Conservation (phyloP, 1,140 invertebrate genomes). For the Hyposmocoma kahamanoa region DNA sequence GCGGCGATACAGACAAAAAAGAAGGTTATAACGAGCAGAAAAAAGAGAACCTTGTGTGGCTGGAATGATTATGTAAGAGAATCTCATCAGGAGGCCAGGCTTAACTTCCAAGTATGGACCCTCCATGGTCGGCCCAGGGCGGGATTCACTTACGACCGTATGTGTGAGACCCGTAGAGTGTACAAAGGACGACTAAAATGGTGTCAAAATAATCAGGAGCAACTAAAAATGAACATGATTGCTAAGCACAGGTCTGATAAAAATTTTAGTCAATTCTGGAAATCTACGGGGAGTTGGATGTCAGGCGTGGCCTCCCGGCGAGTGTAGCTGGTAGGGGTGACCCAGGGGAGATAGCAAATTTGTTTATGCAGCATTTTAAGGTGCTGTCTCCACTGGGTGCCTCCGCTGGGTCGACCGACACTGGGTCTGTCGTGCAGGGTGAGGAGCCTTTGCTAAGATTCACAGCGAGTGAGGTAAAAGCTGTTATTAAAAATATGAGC, state of each 20-base stretch:
- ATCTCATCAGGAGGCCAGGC: neutral
- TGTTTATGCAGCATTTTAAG: conserved; percentile 1
- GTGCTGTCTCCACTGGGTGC: conserved; percentile 1
- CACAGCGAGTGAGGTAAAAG: neutral
- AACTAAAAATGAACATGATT: conserved; percentile 4
- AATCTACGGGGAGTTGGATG: neutral
- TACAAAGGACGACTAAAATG: too few species aligned
- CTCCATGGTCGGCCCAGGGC: neutral
- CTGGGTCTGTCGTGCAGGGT: neutral
- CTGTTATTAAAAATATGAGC: neutral
- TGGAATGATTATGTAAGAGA: neutral
- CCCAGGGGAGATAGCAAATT: neutral
- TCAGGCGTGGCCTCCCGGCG: neutral
- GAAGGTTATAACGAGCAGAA: neutral
- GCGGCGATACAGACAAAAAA: neutral
- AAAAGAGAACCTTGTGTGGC: neutral
- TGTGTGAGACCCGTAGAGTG: neutral
- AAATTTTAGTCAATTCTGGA: neutral
- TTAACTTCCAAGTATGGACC: neutral
- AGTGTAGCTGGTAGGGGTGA: neutral
- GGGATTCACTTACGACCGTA: neutral
- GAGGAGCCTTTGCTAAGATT: neutral
- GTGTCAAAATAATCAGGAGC: conserved; percentile 4
- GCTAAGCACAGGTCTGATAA: neutral
- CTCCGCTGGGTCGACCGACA: neutral